A percentile compares a stretch with the other conserved stretches of the same genome.
Evolutionary conservation across 2,888 invertebrate species (phyloP).

Genomic region (Sycophila texana): DNA sequence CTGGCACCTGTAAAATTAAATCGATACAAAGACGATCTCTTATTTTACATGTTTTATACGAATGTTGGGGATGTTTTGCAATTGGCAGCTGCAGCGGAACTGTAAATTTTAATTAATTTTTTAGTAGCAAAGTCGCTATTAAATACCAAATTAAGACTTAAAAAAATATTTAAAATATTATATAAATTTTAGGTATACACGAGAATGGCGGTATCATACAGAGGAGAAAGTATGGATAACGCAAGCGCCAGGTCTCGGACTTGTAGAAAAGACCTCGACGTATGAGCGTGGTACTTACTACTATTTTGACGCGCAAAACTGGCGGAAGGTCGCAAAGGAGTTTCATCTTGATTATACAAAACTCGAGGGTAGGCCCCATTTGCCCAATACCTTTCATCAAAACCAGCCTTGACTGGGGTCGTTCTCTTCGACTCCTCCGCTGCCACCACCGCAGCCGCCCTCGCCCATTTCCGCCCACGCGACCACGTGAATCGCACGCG

Average conservation of each 20-base stretch:
- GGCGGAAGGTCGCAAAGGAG: constrained; percentile 99
- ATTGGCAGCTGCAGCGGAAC: constrained; percentile 96
- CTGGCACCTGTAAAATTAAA: constrained; percentile 96
- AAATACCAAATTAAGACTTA: not conserved
- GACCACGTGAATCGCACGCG: constrained; percentile 50
- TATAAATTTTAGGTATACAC: constrained; percentile 85
- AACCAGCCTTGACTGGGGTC: constrained; percentile 77
- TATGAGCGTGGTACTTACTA: constrained; percentile 99
- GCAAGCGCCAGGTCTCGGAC: constrained; percentile 95
- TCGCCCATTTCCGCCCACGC: constrained; percentile 53
- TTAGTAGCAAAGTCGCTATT: not conserved
- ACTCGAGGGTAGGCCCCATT: constrained; percentile 93
- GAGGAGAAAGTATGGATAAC: constrained; percentile 99
- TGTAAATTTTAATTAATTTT: constrained; percentile 82
- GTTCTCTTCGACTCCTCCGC: constrained; percentile 52
- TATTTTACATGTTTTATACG: constrained; percentile 99
- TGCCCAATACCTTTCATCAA: constrained; percentile 82
- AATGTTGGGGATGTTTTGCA: constrained; percentile 99
- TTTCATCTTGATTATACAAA: constrained; percentile 99
- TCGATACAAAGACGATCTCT: constrained; percentile 98
- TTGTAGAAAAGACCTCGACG: constrained; percentile 95
- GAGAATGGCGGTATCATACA: constrained; percentile 99
- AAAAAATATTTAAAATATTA: constrained; percentile 6
- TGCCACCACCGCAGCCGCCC: constrained; percentile 45
- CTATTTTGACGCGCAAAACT: constrained; percentile 99